These are phyloP conservation scores for Edolisoma coerulescens DNA, from an alignment of 2,113 vertebrate genomes.

Conservation along the genomic window DNA sequence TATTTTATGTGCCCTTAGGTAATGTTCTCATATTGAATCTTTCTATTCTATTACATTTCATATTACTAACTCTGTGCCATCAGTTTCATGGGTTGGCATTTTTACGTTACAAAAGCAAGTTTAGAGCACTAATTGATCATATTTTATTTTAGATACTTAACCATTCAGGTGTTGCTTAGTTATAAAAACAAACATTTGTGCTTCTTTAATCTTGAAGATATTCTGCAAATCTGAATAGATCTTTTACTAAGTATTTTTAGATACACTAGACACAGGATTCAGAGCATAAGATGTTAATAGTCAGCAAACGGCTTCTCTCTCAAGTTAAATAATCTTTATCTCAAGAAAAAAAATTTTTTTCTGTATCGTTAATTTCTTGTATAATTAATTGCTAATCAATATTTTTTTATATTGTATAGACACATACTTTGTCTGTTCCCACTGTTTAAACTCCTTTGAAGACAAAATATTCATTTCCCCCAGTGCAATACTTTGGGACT, in stretches of 20 bases:
- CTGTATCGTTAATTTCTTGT: neutral
- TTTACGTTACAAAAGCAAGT: neutral
- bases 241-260: neutral
- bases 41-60: neutral
- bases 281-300: neutral
- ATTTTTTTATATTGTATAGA: neutral
- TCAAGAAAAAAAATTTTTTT: neutral
- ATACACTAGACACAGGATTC: neutral
- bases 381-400: neutral
- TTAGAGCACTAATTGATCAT: neutral
- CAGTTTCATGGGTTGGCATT: neutral
- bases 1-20: neutral
- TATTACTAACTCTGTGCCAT: neutral
- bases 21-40: neutral
- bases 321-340: neutral
- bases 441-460: neutral
- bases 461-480: neutral
- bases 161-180: neutral
- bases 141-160: neutral
- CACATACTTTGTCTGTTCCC: neutral
- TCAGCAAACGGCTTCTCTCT: neutral
- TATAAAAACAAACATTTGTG: neutral
- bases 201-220: neutral
- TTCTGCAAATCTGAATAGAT: neutral
- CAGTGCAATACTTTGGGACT: neutral